Evolutionary conservation across 2,888 invertebrate species (phyloP).

Genomic region (Eupithecia inturbata): DNA sequence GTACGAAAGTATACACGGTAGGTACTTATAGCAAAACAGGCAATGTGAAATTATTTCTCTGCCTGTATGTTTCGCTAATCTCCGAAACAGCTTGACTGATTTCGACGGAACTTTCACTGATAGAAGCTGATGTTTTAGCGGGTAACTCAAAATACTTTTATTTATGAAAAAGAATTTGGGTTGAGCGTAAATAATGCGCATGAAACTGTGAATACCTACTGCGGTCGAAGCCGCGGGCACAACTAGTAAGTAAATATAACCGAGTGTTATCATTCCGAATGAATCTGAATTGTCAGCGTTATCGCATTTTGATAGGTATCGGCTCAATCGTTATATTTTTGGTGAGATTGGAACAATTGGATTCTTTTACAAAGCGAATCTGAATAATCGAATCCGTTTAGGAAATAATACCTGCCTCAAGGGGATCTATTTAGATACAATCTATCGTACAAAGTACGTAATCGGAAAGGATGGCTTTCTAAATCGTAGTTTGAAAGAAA

Average conservation of each 20-base stretch:
- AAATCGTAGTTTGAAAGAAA: not conserved
- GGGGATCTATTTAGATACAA: not conserved
- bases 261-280: constrained; percentile 19
- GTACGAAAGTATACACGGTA: too few species aligned
- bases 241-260: constrained; percentile 17
- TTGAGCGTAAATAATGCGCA: too few species aligned
- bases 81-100: too few species aligned
- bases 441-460: not conserved
- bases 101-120: too few species aligned
- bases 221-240: not conserved
- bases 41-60: too few species aligned
- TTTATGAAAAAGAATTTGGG: too few species aligned
- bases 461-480: not conserved
- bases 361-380: not conserved
- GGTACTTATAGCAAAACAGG: too few species aligned
- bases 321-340: constrained; percentile 5
- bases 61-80: too few species aligned
- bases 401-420: not conserved
- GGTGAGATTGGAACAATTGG: constrained; percentile 6
- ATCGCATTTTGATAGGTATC: constrained; percentile 14
- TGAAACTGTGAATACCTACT: not conserved
- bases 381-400: constrained; percentile 6
- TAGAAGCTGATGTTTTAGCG: not conserved
- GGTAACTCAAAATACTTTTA: too few species aligned
- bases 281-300: constrained; percentile 13